phyloP scores from a whole-genome alignment of 2,888 invertebrate genomes.

The Pachydiplax longipennis region DNA sequence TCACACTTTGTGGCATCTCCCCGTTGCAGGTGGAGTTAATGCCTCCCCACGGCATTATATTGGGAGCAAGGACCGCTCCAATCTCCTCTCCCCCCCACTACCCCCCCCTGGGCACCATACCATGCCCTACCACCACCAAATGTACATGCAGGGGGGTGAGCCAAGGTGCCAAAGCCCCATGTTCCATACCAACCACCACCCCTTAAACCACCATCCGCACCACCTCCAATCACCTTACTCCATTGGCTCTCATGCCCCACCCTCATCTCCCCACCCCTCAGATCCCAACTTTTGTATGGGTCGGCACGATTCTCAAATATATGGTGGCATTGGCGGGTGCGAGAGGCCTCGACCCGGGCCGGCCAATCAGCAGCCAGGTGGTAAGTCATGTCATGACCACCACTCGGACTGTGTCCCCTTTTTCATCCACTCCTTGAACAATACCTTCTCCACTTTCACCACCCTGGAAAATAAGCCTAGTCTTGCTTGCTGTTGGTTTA shows the following conservation, averaged over 20 bases:
- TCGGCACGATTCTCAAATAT: constrained; percentile 63
- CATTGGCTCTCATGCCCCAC: constrained; percentile 65
- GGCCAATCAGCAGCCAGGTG: constrained; percentile 61
- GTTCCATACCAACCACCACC: neutral
- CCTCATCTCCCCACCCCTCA: constrained; percentile 59
- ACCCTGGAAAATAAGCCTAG: neutral
- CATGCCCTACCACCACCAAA: constrained; percentile 8
- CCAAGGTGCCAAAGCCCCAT: neutral
- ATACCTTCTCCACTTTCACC: neutral
- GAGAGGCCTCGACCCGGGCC: constrained; percentile 52
- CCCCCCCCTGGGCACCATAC: constrained; percentile 34
- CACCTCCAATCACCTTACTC: constrained; percentile 62
- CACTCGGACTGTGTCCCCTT: constrained; percentile 58
- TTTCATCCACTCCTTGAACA: constrained; percentile 7
- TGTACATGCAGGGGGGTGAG: neutral
- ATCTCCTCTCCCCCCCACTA: constrained; percentile 46
- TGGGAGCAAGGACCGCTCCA: constrained; percentile 50
- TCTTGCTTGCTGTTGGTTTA: neutral
- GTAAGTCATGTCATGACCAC: constrained; percentile 61
- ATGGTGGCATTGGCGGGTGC: constrained; percentile 53
- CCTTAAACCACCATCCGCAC: constrained; percentile 53
- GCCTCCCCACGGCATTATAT: constrained; percentile 51
- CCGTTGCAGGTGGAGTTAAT: constrained; percentile 52
- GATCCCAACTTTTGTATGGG: constrained; percentile 69
- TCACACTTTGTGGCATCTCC: constrained; percentile 49